These are phyloP conservation scores for Nasonia giraulti DNA, from an alignment of 1,140 invertebrate species.

Conservation along the genomic window DNA sequence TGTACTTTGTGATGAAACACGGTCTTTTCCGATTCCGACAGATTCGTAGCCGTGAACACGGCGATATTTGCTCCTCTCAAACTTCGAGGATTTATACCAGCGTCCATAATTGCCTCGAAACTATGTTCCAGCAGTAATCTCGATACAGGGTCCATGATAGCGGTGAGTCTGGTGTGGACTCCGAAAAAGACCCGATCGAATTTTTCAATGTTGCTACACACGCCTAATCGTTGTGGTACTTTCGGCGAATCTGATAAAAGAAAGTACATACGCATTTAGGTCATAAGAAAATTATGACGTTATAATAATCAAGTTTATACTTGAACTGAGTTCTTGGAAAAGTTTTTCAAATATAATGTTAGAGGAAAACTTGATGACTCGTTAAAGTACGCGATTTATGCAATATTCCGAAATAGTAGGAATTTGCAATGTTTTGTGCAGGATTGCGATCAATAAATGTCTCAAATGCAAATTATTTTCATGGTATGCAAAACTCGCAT, in stretches of 20 bases:
- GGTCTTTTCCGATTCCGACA: constrained; percentile 80
- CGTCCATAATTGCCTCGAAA: constrained; percentile 71
- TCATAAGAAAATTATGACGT: too few relatives aligned
- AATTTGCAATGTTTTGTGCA: too few relatives aligned
- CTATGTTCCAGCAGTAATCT: constrained; percentile 73
- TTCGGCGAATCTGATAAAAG: constrained; percentile 33
- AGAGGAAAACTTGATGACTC: too few relatives aligned
- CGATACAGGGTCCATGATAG: constrained; percentile 75
- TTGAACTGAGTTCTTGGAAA: too few relatives aligned
- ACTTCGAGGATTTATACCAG: constrained; percentile 64
- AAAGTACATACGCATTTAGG: neutral
- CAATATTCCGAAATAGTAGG: too few relatives aligned
- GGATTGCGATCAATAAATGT: too few relatives aligned
- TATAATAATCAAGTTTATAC: too few relatives aligned
- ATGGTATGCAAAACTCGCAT: too few relatives aligned
- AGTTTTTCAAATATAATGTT: too few relatives aligned
- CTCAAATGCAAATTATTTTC: too few relatives aligned
- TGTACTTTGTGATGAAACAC: constrained; percentile 61
- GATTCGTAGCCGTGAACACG: constrained; percentile 84
- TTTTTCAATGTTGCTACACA: constrained; percentile 53
- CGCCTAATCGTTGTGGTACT: constrained; percentile 47
- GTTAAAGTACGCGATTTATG: too few relatives aligned
- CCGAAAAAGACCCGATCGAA: constrained; percentile 78
- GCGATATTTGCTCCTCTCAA: constrained; percentile 80
- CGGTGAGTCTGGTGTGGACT: constrained; percentile 73